These are phyloP conservation scores for sheep (Ovis aries) DNA, from an alignment of 2,113 vertebrate species.

Conservation along the genomic window DNA sequence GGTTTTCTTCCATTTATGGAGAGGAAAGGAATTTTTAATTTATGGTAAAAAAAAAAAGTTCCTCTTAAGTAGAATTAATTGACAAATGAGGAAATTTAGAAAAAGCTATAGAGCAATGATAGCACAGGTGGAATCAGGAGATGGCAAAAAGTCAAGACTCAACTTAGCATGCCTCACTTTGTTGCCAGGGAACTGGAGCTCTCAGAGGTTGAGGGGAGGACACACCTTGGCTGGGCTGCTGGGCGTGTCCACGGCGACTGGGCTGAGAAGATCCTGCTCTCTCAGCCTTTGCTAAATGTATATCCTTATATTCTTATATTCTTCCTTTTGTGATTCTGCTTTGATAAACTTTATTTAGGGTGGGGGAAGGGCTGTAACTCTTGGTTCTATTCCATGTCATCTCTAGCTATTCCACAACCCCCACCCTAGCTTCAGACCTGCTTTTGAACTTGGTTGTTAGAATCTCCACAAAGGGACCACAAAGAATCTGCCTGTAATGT, in stretches of 20 bases:
- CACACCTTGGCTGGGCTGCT: not conserved
- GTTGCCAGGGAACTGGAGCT: not conserved
- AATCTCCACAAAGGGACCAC: not conserved
- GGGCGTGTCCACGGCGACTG: not conserved
- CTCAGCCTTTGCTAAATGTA: not conserved
- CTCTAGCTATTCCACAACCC: not conserved
- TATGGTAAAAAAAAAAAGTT: not conserved
- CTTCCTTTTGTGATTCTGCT: not conserved
- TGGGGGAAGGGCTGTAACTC: not conserved
- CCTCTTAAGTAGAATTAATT: not conserved
- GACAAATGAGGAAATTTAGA: not conserved
- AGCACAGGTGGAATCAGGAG: not conserved
- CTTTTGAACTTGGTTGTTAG: not conserved
- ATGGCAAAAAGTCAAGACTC: not conserved
- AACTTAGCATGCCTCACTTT: not conserved
- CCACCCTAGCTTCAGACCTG: not conserved
- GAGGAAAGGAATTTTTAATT: not conserved
- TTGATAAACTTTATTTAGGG: too few relatives aligned
- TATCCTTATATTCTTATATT: too few relatives aligned
- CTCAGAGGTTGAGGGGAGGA: too few relatives aligned
- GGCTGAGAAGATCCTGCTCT: not conserved
- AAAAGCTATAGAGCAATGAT: not conserved
- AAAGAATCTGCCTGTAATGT: not conserved
- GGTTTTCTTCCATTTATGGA: not conserved
- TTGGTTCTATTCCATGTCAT: not conserved